A percentile compares a stretch with the other conserved stretches of the same genome.
phyloP scores from a whole-genome alignment of 92 coral and sea anemone species.

The Epizoanthus illoricatus region DNA sequence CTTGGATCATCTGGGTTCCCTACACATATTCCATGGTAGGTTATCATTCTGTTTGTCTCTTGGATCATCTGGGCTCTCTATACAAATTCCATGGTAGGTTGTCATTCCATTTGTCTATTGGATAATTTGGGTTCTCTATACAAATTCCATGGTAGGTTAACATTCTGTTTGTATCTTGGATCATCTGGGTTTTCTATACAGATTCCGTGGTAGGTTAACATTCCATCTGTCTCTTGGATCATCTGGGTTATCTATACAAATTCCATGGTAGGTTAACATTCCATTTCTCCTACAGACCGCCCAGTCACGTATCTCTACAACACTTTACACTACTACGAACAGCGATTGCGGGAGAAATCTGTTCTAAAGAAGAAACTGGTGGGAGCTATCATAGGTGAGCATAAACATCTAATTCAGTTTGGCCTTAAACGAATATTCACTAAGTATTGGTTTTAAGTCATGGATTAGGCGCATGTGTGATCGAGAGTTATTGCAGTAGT shows the following conservation, averaged over 20 bases:
- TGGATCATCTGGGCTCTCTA: slow-evolving; percentile 76
- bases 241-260: background rate
- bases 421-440: background rate
- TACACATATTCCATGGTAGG: background rate
- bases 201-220: slow-evolving; percentile 69
- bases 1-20: background rate
- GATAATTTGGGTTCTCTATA: slow-evolving; percentile 82
- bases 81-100: slow-evolving; percentile 85
- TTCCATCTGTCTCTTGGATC: background rate
- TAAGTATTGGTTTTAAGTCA: too few relatives aligned
- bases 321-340: slow-evolving; percentile 90
- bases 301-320: slow-evolving; percentile 94
- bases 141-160: slow-evolving; percentile 79
- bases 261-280: too few relatives aligned
- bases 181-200: slow-evolving; percentile 81
- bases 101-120: slow-evolving; percentile 41
- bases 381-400: slow-evolving; percentile 84
- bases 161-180: slow-evolving; percentile 52
- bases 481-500: too few relatives aligned
- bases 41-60: slow-evolving; percentile 33
- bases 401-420: background rate
- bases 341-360: slow-evolving; percentile 73
- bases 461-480: too few relatives aligned
- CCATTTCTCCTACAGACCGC: slow-evolving; percentile 60
- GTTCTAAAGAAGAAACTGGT: slow-evolving; percentile 90